A percentile compares a stretch with the other conserved stretches of the same genome.
Conservation (phyloP, 1,140 invertebrate genomes). For the Leptoteleia sp. region DNA sequence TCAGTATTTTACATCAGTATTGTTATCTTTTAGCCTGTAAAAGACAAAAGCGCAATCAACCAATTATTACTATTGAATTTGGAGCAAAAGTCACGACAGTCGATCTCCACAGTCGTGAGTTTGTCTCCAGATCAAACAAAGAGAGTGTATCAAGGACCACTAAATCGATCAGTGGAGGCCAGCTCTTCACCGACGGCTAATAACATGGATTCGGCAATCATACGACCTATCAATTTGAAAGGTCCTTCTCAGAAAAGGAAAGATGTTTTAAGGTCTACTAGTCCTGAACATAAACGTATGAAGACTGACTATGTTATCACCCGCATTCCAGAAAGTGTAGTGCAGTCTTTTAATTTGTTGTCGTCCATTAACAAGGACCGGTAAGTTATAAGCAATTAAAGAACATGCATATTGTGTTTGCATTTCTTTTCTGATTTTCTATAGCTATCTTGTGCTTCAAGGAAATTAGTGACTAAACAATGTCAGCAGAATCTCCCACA, state of each 20-base stretch:
- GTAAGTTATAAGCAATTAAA: slow-evolving; percentile 24
- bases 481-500: too few species aligned
- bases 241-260: too few species aligned
- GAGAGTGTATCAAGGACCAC: slow-evolving; percentile 18
- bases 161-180: neutral
- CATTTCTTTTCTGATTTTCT: neutral
- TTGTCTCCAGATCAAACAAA: neutral
- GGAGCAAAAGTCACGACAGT: slow-evolving; percentile 50
- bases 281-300: slow-evolving; percentile 18
- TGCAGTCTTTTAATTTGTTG: slow-evolving; percentile 7
- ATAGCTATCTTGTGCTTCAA: too few species aligned
- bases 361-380: slow-evolving; percentile 8
- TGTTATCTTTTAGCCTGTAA: slow-evolving; percentile 53
- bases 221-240: slow-evolving; percentile 5
- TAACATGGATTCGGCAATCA: neutral
- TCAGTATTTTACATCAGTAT: too few species aligned
- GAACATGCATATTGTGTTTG: neutral
- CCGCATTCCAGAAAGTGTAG: slow-evolving; percentile 11
- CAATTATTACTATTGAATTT: slow-evolving; percentile 72
- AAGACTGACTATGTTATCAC: slow-evolving; percentile 20
- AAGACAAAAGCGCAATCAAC: slow-evolving; percentile 69
- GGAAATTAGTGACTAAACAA: too few species aligned
- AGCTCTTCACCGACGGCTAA: neutral
- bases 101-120: neutral
- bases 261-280: too few species aligned